Percentiles rank a stretch among this genome's conserved stretches.
These are phyloP conservation scores for Zaprionus bogoriensis DNA, from an alignment of 2,888 invertebrate species.

Conservation along the genomic window DNA sequence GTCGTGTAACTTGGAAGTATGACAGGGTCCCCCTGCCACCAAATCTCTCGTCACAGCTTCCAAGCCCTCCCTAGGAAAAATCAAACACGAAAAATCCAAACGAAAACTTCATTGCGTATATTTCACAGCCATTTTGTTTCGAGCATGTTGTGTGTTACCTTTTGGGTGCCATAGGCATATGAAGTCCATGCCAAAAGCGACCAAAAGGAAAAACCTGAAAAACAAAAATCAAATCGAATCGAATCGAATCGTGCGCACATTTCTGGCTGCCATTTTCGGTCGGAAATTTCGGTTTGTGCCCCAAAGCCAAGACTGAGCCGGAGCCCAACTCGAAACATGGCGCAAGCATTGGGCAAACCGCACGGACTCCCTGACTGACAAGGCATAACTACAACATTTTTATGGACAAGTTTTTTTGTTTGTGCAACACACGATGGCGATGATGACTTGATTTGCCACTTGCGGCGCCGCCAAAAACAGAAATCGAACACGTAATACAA, in stretches of 20 bases:
- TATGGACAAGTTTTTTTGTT: slow-evolving; percentile 2
- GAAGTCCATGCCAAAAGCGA: slow-evolving; percentile 15
- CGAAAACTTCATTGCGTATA: slow-evolving; percentile 19
- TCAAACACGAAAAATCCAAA: slow-evolving; percentile 13
- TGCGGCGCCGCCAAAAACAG: slow-evolving; percentile 7
- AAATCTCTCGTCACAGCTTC: too few species aligned
- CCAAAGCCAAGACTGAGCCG: neutral
- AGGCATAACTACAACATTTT: slow-evolving; percentile 17
- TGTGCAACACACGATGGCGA: slow-evolving; percentile 3
- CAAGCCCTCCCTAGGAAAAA: too few species aligned
- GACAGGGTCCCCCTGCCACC: slow-evolving; percentile 45
- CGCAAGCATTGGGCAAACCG: neutral
- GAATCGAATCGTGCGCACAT: neutral
- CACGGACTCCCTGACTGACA: slow-evolving; percentile 3
- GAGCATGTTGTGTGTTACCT: slow-evolving; percentile 34
- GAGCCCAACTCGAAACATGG: neutral
- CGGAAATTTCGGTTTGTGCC: neutral
- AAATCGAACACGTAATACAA: slow-evolving; percentile 6
- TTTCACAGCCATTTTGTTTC: slow-evolving; percentile 42
- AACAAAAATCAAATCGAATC: neutral
- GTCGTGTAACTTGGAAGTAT: slow-evolving; percentile 52
- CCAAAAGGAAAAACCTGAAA: neutral
- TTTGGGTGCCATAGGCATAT: slow-evolving; percentile 34
- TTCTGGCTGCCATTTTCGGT: slow-evolving; percentile 15
- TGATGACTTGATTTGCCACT: slow-evolving; percentile 44